Evolutionary conservation across 2,888 invertebrate genomes (phyloP).

Genomic region (Cephus runcator): DNA sequence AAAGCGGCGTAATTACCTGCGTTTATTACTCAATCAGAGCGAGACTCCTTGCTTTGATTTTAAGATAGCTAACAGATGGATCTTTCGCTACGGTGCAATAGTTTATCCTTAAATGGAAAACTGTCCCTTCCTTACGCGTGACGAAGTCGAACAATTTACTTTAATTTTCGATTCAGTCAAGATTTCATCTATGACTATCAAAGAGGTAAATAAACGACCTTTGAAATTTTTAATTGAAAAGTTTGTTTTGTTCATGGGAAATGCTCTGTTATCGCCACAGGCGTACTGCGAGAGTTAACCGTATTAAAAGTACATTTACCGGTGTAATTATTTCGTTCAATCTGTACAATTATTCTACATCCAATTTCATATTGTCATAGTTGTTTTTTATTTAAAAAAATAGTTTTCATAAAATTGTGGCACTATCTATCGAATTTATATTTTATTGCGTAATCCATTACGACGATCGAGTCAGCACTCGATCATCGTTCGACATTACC

Average conservation of each 20-base stretch:
- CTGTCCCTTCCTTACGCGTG: background rate
- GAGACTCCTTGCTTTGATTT: conserved; percentile 1
- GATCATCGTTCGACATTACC: background rate
- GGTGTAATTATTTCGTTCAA: background rate
- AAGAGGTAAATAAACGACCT: background rate
- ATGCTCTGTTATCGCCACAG: background rate
- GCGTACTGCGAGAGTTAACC: background rate
- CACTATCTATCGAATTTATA: background rate
- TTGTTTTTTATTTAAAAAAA: background rate
- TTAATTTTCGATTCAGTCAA: background rate
- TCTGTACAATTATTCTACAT: background rate
- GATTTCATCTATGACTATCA: background rate
- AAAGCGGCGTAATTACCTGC: conserved; percentile 16
- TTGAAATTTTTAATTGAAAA: background rate
- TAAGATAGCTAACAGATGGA: background rate
- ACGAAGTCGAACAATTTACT: background rate
- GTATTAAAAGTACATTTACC: background rate
- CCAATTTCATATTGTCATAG: background rate
- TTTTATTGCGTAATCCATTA: background rate
- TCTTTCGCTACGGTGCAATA: background rate
- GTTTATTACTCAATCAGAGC: conserved; percentile 25
- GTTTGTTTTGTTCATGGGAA: background rate
- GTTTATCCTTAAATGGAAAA: background rate
- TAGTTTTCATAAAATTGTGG: background rate
- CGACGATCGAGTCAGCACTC: background rate